phyloP scores from a whole-genome alignment of 2,113 vertebrate species.

The Picathartes gymnocephalus region DNA sequence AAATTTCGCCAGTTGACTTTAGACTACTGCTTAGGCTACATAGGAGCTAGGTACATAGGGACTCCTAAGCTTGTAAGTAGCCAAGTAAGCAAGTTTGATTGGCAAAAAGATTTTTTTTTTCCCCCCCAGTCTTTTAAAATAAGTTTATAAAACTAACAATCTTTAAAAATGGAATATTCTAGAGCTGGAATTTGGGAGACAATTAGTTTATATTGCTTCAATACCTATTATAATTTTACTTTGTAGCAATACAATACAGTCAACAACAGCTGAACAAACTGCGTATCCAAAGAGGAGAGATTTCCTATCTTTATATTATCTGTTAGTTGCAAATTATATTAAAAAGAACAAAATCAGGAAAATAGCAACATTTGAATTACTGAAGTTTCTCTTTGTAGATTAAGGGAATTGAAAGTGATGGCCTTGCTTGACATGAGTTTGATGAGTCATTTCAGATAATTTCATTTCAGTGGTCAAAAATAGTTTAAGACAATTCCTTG shows the following conservation, averaged over 20 bases:
- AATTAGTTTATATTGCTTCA: neutral
- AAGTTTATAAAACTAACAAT: neutral
- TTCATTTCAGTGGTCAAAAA: conserved; percentile 19
- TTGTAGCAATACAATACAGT: neutral
- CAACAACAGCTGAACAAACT: neutral
- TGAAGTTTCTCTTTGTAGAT: conserved; percentile 39
- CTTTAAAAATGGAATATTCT: neutral
- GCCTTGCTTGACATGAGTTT: conserved; percentile 22
- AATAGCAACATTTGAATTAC: neutral
- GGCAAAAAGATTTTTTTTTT: too few species aligned
- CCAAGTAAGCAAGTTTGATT: neutral
- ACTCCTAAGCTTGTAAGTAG: neutral
- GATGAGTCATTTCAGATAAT: conserved; percentile 12
- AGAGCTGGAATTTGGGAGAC: neutral
- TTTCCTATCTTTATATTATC: neutral
- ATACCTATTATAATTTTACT: neutral
- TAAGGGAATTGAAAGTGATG: conserved; percentile 37
- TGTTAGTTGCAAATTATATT: neutral
- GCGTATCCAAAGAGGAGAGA: neutral
- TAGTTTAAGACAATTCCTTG: neutral
- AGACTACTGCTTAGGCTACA: neutral
- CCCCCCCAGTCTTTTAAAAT: neutral
- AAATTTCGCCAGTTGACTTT: neutral
- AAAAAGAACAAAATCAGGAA: neutral
- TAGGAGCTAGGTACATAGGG: neutral